Base-by-base conservation (phyloP, 2,797 vertebrate species). In the Echeneis naucrates region DNA sequence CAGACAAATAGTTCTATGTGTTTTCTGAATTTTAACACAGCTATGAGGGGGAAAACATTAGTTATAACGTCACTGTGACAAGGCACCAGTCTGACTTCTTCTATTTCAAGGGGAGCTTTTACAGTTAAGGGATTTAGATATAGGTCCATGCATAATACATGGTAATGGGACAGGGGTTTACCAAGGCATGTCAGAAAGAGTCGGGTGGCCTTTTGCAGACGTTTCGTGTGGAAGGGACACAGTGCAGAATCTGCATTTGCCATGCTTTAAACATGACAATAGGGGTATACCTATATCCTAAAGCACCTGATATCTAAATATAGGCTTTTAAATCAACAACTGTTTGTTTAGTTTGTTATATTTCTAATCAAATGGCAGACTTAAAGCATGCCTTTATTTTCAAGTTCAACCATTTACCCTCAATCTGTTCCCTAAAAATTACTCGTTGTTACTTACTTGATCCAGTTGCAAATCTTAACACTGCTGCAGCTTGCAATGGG, bases 121-220 rank as follows among this genome's bases (percentile, higher is more conserved):
- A 80, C 75, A 92, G 89, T 66, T 82, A 77, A 81, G 68, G 60
- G 78, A 88, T 74, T 77, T 72, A 70, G 85, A 86, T 74, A 87
- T 60, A 24, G 79, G 45, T 9, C 21, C 54, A 89, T 93, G 69
- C 68, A 93, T 91, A 90, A 90, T 92, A 75, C 82, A 92, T 87
- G 69, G 73, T 85, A 90, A 91, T 84, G 81, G 85, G 72, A 87
- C 84, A 71, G 80, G 73, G 78, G 80, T 83, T 89, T 84, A 83
- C 81, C 60, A 72, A 50, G 42, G 75, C 81, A 77, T 81, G 82
- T 86, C 88, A 81, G 79, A 78, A 50, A 75, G 68, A 47, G 69
- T 58, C 80, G 53, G 48, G 35, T 77, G 55, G 72, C 68, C 54
- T 68, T n/a, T 58, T 54, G 71, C 61, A 72, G 68, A 86, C 71